These are phyloP conservation scores for Radopholus similis DNA, from an alignment of 1,140 invertebrate genomes.

Conservation along the genomic window DNA sequence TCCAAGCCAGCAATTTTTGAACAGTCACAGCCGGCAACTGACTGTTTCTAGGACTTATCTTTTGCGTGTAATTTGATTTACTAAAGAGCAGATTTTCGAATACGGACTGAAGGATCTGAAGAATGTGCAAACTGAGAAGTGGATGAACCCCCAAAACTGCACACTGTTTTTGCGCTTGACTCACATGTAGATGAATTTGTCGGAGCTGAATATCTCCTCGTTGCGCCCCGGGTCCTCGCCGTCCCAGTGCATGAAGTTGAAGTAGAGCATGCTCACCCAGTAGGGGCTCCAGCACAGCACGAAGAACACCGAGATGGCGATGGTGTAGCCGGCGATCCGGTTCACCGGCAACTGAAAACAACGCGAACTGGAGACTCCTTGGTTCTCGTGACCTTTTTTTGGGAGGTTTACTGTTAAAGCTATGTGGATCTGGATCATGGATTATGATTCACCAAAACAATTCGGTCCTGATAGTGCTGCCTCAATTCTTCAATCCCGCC, in stretches of 20 bases:
- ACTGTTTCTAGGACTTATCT: too few species aligned
- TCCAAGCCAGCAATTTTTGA: too few species aligned
- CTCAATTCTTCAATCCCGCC: too few species aligned
- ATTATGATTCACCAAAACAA: too few species aligned
- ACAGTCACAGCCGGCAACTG: too few species aligned
- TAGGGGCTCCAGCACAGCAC: constrained; percentile 54
- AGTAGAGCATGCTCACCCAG: constrained; percentile 41
- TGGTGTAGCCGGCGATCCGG: constrained; percentile 56
- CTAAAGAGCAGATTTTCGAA: too few species aligned
- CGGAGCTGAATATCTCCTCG: constrained; percentile 27
- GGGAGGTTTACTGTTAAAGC: not conserved
- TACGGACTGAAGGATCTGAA: too few species aligned
- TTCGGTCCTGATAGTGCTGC: too few species aligned
- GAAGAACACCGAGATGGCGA: constrained; percentile 56
- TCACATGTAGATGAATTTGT: constrained; percentile 43
- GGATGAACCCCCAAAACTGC: not conserved
- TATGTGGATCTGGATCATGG: not conserved
- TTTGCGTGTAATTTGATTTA: too few species aligned
- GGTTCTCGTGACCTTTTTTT: constrained; percentile 13
- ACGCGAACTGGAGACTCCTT: too few species aligned
- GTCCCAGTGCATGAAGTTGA: constrained; percentile 26
- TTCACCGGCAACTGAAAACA: constrained; percentile 44
- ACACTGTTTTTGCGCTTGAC: too few species aligned
- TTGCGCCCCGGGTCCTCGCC: constrained; percentile 23
- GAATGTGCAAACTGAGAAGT: too few species aligned